These are phyloP conservation scores for Amphipyra berbera DNA, from an alignment of 2,888 invertebrate species.

Conservation along the genomic window DNA sequence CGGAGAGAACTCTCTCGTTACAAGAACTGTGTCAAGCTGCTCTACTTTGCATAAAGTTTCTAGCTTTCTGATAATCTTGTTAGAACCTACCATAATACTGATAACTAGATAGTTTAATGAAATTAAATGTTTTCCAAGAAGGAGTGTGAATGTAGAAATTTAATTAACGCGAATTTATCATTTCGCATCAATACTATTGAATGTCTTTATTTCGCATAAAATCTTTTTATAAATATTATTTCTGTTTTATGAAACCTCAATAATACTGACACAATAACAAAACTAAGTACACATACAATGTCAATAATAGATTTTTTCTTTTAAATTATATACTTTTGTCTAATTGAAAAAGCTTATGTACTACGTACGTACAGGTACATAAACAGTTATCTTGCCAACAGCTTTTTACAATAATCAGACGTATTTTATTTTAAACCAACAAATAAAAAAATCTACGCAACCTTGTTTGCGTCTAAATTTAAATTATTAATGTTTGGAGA, in stretches of 20 bases:
- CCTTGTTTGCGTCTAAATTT: conserved; percentile 32
- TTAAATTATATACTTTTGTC: no score
- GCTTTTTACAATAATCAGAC: conserved; percentile 20
- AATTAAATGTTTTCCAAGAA: no score
- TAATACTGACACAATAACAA: no score
- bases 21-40: conserved; percentile 35
- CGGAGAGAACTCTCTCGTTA: conserved; percentile 20
- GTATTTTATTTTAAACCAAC: conserved; percentile 8
- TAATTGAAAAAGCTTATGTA: neutral
- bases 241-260: no score
- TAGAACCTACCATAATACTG: conserved; percentile 21
- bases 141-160: no score
- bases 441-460: conserved; percentile 24
- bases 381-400: conserved; percentile 9
- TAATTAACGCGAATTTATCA: no score
- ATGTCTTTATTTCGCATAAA: no score
- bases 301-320: no score
- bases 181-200: no score
- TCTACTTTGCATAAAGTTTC: conserved; percentile 41
- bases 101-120: neutral
- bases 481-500: conserved; percentile 22
- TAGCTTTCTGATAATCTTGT: conserved; percentile 35
- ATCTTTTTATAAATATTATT: no score
- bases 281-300: no score
- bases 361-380: neutral